phyloP scores from a whole-genome alignment of 2,888 invertebrate species.

The Tiphia femorata region DNA sequence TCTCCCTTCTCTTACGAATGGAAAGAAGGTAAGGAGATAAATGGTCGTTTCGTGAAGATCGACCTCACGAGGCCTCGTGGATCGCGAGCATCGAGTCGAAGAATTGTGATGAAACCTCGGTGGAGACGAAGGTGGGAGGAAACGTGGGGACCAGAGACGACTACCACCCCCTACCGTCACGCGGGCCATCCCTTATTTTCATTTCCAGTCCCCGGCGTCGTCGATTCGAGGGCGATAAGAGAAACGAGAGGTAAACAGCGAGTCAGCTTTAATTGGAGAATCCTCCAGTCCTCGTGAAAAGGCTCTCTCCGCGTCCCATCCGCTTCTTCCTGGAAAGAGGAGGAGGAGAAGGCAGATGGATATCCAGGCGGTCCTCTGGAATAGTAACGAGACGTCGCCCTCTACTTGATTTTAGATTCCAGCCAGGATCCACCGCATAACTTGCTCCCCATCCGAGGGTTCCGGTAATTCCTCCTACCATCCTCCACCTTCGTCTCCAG shows the following conservation, averaged over 20 bases:
- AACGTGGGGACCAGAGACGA: conserved; percentile 7
- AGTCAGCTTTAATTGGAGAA: conserved; percentile 35
- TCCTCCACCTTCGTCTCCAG: conserved; percentile 1
- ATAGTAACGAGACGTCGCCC: conserved; percentile 48
- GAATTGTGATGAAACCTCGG: no score
- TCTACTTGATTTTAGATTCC: conserved; percentile 53
- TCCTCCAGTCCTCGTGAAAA: conserved; percentile 30
- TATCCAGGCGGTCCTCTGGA: conserved; percentile 47
- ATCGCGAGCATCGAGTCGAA: no score
- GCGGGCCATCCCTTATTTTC: conserved; percentile 21
- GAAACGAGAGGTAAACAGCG: conserved; percentile 24
- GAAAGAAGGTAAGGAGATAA: conserved; percentile 28
- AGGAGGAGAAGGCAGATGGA: conserved; percentile 33
- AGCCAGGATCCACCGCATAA: conserved; percentile 48
- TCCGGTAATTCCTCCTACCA: background rate
- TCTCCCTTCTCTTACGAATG: no score
- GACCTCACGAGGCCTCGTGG: conserved; percentile 13
- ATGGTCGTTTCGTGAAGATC: conserved; percentile 30
- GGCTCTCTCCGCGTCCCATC: conserved; percentile 10
- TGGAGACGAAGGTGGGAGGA: background rate
- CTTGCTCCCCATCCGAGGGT: conserved; percentile 21
- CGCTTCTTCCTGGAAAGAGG: no score
- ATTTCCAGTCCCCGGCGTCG: conserved; percentile 20
- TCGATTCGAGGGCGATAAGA: conserved; percentile 30
- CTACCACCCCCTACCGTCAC: no score